Base-by-base conservation (phyloP, 2,797 vertebrate species). In the Microhierax caerulescens region DNA sequence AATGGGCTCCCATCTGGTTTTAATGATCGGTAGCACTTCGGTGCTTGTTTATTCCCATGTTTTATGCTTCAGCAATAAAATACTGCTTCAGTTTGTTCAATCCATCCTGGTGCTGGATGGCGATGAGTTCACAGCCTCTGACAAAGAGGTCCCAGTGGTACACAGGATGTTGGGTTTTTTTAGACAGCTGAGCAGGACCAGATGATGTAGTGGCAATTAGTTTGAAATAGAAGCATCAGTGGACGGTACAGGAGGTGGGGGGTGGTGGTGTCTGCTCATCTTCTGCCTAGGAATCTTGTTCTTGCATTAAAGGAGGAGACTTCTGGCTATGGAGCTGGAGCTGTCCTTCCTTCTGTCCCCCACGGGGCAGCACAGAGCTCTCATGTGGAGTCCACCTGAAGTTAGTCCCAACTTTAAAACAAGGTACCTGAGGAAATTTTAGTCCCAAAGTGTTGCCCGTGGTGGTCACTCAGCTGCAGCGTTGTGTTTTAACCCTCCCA, bases 21-120 rank as follows among this genome's bases (percentile, higher is more conserved):
- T 96, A 96, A 97, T 81, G 93, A 96, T 85, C 94, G 88, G 94
- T 94, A 96, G 96, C 93, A 94, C 91, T 95, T 96, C 6, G 23
- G 93, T 94, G 96, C 95, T 95, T 93, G 95, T 94, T 97, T 95
- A 95, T 95, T 94, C 90, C 87, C 54, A 9, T 79, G 94, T 80
- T 97, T 97, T 91, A 84, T 90, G 88, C 93, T 90, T 95, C 61
- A 79, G 93, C 95, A 95, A 78, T 96, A 97, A 97, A 97, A 88
- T 73, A 68, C 73, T 34, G 73, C 88, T 77, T 91, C 85, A 68
- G 76, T 92, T 93, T 94, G 92, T 94, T 97, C 95, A 88, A 20
- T 89, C 86, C 60, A 34, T 77, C 57, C 69, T 28, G 51, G 63
- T 59, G 88, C 91, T 94, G 93, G 91, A 43, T 95, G 89, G 75